Conservation (phyloP, 2,113 vertebrate species). For the Ondatra zibethicus region DNA sequence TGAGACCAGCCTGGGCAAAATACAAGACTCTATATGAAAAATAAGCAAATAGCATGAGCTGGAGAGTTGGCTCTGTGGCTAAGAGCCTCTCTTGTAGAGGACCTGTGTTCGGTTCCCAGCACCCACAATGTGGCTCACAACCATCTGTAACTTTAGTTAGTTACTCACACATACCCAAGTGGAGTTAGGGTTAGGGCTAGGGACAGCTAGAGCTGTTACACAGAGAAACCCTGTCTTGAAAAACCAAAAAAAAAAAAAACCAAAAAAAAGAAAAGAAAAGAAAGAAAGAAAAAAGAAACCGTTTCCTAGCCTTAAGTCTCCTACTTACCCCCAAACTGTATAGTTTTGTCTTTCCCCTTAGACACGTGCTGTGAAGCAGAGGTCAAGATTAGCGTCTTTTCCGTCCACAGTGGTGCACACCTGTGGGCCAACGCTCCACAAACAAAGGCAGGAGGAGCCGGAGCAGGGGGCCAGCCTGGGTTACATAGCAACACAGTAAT, state of each 20-base stretch:
- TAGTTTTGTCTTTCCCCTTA: neutral
- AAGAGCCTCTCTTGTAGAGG: neutral
- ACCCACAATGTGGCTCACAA: neutral
- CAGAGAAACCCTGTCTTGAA: neutral
- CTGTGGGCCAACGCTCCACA: neutral
- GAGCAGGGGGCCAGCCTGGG: neutral
- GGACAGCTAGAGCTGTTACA: too few species aligned
- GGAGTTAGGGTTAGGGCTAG: too few species aligned
- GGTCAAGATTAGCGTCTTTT: neutral
- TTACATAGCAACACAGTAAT: neutral
- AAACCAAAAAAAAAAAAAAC: neutral
- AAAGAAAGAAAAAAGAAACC: neutral
- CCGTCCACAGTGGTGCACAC: neutral
- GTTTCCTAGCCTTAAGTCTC: neutral
- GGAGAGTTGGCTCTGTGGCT: neutral
- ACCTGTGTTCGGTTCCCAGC: neutral
- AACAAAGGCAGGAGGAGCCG: neutral
- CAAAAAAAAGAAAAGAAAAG: too few species aligned
- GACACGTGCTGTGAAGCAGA: neutral
- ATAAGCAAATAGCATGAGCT: neutral
- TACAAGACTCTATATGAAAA: neutral
- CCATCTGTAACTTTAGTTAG: neutral
- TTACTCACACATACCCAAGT: neutral
- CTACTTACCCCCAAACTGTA: neutral
- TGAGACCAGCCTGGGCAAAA: neutral